A percentile compares a stretch with the other conserved stretches of the same genome.
These are phyloP conservation scores for Paracentrotus lividus DNA, from an alignment of 53 echinoderm and acorn worm genomes.

Conservation along the genomic window DNA sequence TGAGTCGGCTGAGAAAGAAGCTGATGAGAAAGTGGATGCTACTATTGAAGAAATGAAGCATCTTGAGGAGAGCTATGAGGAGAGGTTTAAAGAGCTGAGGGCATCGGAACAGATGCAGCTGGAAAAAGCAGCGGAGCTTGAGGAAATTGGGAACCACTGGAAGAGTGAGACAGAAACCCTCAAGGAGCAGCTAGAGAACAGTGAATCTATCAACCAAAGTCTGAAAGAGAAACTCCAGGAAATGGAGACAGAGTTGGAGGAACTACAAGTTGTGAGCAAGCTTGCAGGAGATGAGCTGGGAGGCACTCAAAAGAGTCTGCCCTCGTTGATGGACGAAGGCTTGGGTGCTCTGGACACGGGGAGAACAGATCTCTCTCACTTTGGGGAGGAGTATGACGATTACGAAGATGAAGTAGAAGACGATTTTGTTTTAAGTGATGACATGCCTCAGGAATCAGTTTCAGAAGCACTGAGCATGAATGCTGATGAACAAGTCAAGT, in stretches of 20 bases:
- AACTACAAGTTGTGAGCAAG: slow-evolving; percentile 79
- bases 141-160: slow-evolving; percentile 75
- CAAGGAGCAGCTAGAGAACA: slow-evolving; percentile 78
- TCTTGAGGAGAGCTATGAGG: slow-evolving; percentile 73
- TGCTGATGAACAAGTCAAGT: not conserved
- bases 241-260: slow-evolving; percentile 85
- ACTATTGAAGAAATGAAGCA: slow-evolving; percentile 74
- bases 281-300: slow-evolving; percentile 83
- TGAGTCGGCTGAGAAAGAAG: slow-evolving; percentile 66
- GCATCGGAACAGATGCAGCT: slow-evolving; percentile 80
- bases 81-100: slow-evolving; percentile 82
- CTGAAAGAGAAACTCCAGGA: slow-evolving; percentile 82
- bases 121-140: slow-evolving; percentile 83
- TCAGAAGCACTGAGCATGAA: not conserved
- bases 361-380: slow-evolving; percentile 50
- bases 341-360: slow-evolving; percentile 80
- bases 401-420: slow-evolving; percentile 75
- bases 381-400: slow-evolving; percentile 61
- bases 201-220: slow-evolving; percentile 77
- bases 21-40: slow-evolving; percentile 68
- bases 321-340: slow-evolving; percentile 83
- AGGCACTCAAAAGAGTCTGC: slow-evolving; percentile 71
- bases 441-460: slow-evolving; percentile 40
- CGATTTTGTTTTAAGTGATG: slow-evolving; percentile 57
- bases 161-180: slow-evolving; percentile 75